Evolutionary conservation across 2,888 invertebrate genomes (phyloP).

Genomic region (Nasonia oneida): DNA sequence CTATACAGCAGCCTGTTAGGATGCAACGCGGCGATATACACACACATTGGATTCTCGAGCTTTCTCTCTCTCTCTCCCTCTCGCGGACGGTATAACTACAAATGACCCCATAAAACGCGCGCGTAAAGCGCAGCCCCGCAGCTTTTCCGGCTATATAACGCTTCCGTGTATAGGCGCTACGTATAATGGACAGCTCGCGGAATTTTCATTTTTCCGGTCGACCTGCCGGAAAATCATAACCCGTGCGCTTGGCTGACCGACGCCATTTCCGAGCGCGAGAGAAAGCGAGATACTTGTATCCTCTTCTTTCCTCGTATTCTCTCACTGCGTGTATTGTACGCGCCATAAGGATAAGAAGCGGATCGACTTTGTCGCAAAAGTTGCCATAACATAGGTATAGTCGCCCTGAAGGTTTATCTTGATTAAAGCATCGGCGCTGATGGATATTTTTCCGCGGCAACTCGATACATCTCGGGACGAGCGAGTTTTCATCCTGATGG

Average conservation of each 20-base stretch:
- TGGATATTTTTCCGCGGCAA: not conserved
- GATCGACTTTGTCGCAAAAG: not conserved
- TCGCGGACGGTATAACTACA: constrained; percentile 43
- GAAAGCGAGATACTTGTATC: not conserved
- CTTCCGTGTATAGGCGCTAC: constrained; percentile 41
- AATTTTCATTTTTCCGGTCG: constrained; percentile 76
- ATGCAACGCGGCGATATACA: not conserved
- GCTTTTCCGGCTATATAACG: constrained; percentile 23
- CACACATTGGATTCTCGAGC: constrained; percentile 1
- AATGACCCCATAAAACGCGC: constrained; percentile 57
- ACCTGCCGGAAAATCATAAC: constrained; percentile 73
- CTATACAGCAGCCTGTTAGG: not conserved
- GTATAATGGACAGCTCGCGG: constrained; percentile 54
- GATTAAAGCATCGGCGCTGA: not conserved
- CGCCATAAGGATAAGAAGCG: not conserved
- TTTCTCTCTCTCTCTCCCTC: not conserved
- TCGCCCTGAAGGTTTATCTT: not conserved
- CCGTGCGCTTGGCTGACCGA: constrained; percentile 69
- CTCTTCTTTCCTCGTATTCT: not conserved
- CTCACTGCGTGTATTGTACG: not conserved
- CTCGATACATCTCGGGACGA: not conserved
- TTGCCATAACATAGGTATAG: not conserved
- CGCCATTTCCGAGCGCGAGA: constrained; percentile 58
- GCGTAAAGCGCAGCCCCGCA: constrained; percentile 46
- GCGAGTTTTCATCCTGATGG: not conserved